Evolutionary conservation across 2,113 vertebrate genomes (phyloP).

Genomic region (Lagopus muta): DNA sequence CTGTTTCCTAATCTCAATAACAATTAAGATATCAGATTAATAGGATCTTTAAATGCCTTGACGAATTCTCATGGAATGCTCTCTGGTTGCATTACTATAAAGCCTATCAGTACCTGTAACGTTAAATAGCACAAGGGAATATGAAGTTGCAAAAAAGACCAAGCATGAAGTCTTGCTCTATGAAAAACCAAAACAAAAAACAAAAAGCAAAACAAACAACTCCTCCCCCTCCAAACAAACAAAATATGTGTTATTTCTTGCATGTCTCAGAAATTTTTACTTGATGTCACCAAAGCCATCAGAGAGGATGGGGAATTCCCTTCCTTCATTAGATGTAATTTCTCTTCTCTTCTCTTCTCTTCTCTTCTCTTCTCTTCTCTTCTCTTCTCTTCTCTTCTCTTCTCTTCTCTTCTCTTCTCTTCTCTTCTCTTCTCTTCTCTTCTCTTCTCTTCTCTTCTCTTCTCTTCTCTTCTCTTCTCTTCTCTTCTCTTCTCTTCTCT

Average conservation of each 20-base stretch:
- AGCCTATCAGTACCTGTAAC: slow-evolving; percentile 50
- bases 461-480: neutral
- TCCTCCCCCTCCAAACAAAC: no score
- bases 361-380: no score
- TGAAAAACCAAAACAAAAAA: neutral
- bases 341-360: neutral
- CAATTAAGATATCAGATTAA: slow-evolving; percentile 75
- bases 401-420: no score
- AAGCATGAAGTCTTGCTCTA: neutral
- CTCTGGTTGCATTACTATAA: slow-evolving; percentile 72
- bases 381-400: no score
- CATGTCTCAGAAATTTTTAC: neutral
- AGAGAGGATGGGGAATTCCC: slow-evolving; percentile 41
- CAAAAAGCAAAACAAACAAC: neutral
- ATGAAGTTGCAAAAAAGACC: slow-evolving; percentile 22
- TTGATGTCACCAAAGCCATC: neutral
- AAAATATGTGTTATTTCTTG: neutral
- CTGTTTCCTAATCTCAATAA: slow-evolving; percentile 70
- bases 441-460: no score
- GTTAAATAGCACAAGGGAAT: slow-evolving; percentile 69
- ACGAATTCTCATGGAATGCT: slow-evolving; percentile 45
- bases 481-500: no score
- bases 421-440: no score
- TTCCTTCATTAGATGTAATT: neutral
- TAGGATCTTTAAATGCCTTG: slow-evolving; percentile 75